Percentiles rank a stretch among this genome's conserved stretches.
Conservation (phyloP, 92 coral and sea anemone genomes). For the Montipora capitata region DNA sequence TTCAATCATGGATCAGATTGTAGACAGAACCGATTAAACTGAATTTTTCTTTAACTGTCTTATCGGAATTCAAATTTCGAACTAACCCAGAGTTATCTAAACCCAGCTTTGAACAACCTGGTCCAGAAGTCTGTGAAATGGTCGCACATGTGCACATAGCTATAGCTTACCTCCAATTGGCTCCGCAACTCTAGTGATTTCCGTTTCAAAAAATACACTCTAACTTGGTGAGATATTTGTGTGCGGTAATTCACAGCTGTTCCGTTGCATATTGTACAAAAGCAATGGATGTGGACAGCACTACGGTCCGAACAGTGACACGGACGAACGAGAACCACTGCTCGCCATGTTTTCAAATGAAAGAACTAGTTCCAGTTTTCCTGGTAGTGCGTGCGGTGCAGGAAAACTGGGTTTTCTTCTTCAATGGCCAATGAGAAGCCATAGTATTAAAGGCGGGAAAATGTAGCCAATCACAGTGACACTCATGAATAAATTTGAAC, state of each 20-base stretch:
- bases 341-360: neutral
- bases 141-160: neutral
- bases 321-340: slow-evolving; percentile 37
- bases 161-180: slow-evolving; percentile 13
- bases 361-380: neutral
- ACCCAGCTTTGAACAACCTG: too few species aligned
- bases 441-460: too few species aligned
- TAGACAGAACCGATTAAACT: too few species aligned
- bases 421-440: too few species aligned
- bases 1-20: too few species aligned
- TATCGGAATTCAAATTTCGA: too few species aligned
- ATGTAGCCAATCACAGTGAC: too few species aligned
- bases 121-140: too few species aligned
- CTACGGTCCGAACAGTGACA: slow-evolving; percentile 44
- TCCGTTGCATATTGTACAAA: slow-evolving; percentile 44
- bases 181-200: slow-evolving; percentile 10
- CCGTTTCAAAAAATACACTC: neutral
- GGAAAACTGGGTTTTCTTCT: neutral
- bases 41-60: too few species aligned
- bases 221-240: slow-evolving; percentile 34
- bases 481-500: too few species aligned
- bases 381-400: neutral
- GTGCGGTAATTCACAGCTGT: slow-evolving; percentile 61
- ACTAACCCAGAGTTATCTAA: too few species aligned
- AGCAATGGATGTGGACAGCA: slow-evolving; percentile 57